These are phyloP conservation scores for Drosophila paulistorum DNA, from an alignment of 1,140 invertebrate genomes.

Conservation along the genomic window DNA sequence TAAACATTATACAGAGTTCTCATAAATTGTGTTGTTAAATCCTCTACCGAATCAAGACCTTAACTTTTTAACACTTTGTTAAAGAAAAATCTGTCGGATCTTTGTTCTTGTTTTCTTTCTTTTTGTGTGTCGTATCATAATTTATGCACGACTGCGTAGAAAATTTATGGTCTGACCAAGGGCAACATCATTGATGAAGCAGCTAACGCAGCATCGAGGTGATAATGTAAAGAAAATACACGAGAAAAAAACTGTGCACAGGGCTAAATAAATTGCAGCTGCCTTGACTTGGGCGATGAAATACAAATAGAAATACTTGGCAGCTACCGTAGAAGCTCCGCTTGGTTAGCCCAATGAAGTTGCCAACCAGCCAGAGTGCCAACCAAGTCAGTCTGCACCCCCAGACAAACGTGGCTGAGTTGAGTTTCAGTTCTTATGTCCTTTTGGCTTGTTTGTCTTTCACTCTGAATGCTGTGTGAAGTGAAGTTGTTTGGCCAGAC, in stretches of 20 bases:
- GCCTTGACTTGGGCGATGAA: slow-evolving; percentile 71
- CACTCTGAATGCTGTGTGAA: slow-evolving; percentile 45
- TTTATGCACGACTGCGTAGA: slow-evolving; percentile 59
- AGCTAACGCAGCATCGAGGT: slow-evolving; percentile 52
- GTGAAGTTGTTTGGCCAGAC: slow-evolving; percentile 78
- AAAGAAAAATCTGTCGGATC: slow-evolving; percentile 3
- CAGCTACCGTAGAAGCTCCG: slow-evolving; percentile 66
- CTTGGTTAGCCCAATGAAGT: slow-evolving; percentile 48
- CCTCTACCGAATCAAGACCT: not conserved
- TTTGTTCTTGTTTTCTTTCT: slow-evolving; percentile 16
- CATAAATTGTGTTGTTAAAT: not conserved
- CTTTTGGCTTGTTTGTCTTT: slow-evolving; percentile 68
- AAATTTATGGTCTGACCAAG: slow-evolving; percentile 70
- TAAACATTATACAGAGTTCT: no score
- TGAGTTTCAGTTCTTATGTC: slow-evolving; percentile 57
- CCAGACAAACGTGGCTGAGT: slow-evolving; percentile 37
- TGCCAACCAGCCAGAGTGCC: slow-evolving; percentile 33
- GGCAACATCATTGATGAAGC: slow-evolving; percentile 48
- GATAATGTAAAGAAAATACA: slow-evolving; percentile 75
- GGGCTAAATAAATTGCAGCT: slow-evolving; percentile 78
- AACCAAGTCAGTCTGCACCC: slow-evolving; percentile 1
- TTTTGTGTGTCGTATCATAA: slow-evolving; percentile 73
- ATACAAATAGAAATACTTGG: slow-evolving; percentile 82
- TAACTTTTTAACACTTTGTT: not conserved
- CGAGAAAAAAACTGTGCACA: slow-evolving; percentile 6